Conservation (phyloP, 30 jellyfish, hydroid and myxozoan species). For the Sanderia malayensis region DNA sequence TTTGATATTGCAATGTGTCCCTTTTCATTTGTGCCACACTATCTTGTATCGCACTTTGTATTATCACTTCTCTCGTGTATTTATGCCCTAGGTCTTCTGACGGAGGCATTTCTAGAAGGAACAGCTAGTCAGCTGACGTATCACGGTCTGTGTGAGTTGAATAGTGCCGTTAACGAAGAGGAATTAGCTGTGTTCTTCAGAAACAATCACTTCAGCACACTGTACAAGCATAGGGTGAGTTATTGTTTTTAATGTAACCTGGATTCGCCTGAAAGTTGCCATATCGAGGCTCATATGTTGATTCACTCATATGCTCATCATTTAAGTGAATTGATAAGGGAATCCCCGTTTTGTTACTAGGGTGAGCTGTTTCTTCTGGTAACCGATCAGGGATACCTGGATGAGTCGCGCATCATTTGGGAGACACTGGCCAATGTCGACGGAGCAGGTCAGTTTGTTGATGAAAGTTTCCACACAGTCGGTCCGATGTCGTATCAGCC, state of each 20-base stretch:
- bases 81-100: conserved; percentile 44
- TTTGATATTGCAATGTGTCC: too few species aligned
- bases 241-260: too few species aligned
- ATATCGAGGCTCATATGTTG: too few species aligned
- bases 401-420: conserved; percentile 89
- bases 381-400: conserved; percentile 95
- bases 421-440: conserved; percentile 96
- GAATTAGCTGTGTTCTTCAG: conserved; percentile 95
- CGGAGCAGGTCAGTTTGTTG: conserved; percentile 96
- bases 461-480: conserved; percentile 70
- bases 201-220: conserved; percentile 89
- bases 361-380: conserved; percentile 87
- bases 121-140: conserved; percentile 94
- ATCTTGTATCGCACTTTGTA: too few species aligned
- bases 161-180: conserved; percentile 58
- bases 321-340: not conserved
- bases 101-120: conserved; percentile 79
- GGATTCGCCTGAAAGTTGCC: too few species aligned
- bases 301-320: not conserved
- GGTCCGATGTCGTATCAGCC: conserved; percentile 60
- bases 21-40: too few species aligned
- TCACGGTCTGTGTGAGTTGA: conserved; percentile 95
- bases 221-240: conserved; percentile 85
- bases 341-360: conserved; percentile 7
- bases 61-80: too few species aligned